Evolutionary conservation across 2,113 vertebrate genomes (phyloP), one percentile per base, ranked within the genome.

Genomic region (Chionis minor): DNA sequence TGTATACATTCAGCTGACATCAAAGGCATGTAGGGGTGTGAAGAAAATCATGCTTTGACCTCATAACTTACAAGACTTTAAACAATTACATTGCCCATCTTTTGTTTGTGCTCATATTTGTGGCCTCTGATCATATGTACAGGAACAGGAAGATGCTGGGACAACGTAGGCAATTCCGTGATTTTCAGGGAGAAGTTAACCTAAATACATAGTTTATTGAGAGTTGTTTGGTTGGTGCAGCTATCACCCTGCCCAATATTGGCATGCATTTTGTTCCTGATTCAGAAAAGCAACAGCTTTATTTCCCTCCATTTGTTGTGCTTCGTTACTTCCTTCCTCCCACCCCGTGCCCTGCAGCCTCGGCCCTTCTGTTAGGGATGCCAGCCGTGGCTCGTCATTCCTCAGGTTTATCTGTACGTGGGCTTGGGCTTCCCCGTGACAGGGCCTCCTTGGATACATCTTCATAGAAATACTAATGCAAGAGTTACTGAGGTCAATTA

Each of bases 1-100:
- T 51, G 32, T 95, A 66, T 86, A 84, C 55, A 77, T 75, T 92
- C 71, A 92, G 47, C 45, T 87, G 69, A 87, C 78, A 91, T 91
- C 86, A 97, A 92, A 96, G 87, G 70, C 35, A 30, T 70, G 8
- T 10, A 72, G 2, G 11, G 19, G 47, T 58, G 27, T 44, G 59
- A 69, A 63, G 70, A 52, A 65, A 75, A 24, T 38, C 32, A 12
- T 40, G 52, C 15, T 85, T 88, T 72, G n/a, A 14, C 42, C 85
- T 93, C 44, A 63, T 77, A 78, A 85, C n/a, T 72, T 79, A 54
- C 19, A 77, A 77, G 54, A 28, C 40, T 66, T 86, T 33, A 59
- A 82, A 54, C 40, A 83, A 83, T 33, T 90, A 19, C 24, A 18
- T 42, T 75, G 45, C n/a, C 21, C 1, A 2, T 45, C 21, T 61